Base-by-base conservation (phyloP, 2,888 invertebrate genomes). In the Thumatha senex region DNA sequence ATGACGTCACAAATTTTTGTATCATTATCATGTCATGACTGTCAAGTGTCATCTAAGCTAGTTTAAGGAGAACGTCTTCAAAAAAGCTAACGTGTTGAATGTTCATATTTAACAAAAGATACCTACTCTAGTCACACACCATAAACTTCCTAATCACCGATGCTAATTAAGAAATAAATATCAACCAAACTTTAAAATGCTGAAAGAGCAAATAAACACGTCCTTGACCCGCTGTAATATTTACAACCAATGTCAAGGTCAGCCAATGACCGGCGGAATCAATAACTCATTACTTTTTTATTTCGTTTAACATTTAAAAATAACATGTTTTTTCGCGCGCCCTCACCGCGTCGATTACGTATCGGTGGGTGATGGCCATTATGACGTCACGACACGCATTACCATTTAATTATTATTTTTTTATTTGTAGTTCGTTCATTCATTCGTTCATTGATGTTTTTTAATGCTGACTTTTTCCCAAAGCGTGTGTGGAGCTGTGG, bases 201-300 rank as follows among this genome's bases (percentile, higher is more conserved):
- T 60, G 64, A 60, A 67, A 62, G 60, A 58, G 51, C 60, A 76
- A 76, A 80, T 80, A 78, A 73, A 65, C 56, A 50, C 63, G 79
- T 60, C 85, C 84, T 84, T 85, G 84, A 81, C 84, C 65, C 58
- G 63, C 51, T 67, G 65, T 69, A 70, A 58, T 63, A n/a, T n/a
- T n/a, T n/a, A 69, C 66, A 58, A 33, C 50, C 57, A 67, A 66
- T 67, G 70, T 57, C 73, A 75, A 74, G 76, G 76, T 62, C 74
- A 58, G 56, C 59, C 77, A 73, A 71, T 74, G 75, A 77, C 78
- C 65, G 66, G 40, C 58, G 48, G 73, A 80, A 82, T 82, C 82
- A 78, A 82, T 82, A 82, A 82, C 81, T 82, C 82, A 82, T 82
- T 82, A 82, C 82, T 77, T 82, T 82, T 82, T 82, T 82, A 82